Conservation (phyloP, 1,140 invertebrate genomes). For the Sesamia nonagrioides region DNA sequence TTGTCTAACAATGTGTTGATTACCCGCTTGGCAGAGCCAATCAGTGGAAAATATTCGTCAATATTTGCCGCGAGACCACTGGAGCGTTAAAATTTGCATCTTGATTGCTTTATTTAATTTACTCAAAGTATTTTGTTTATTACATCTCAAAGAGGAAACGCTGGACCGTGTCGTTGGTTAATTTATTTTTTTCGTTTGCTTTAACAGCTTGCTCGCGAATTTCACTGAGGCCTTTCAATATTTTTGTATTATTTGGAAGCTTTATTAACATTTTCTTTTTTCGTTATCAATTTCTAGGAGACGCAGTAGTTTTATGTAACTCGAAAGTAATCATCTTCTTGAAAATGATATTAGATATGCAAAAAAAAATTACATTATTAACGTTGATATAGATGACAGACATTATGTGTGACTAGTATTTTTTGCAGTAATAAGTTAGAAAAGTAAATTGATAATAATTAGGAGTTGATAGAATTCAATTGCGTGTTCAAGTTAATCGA, state of each 20-base stretch:
- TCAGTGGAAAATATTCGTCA: slow-evolving; percentile 62
- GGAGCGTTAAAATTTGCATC: slow-evolving; percentile 63
- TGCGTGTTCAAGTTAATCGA: background rate
- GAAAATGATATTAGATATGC: too few relatives aligned
- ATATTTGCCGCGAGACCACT: slow-evolving; percentile 56
- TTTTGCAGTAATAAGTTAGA: slow-evolving; percentile 27
- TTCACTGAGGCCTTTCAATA: slow-evolving; percentile 51
- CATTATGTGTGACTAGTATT: slow-evolving; percentile 8
- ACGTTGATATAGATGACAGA: slow-evolving; percentile 4
- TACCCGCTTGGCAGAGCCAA: slow-evolving; percentile 63
- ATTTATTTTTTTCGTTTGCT: slow-evolving; percentile 55
- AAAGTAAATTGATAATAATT: slow-evolving; percentile 14
- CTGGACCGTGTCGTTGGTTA: slow-evolving; percentile 45
- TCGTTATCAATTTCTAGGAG: background rate
- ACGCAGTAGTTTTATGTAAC: background rate
- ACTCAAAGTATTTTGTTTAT: slow-evolving; percentile 57
- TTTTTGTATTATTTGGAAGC: slow-evolving; percentile 28
- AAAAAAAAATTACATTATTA: slow-evolving; percentile 8
- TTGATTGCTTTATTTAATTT: slow-evolving; percentile 78
- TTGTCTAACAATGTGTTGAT: slow-evolving; percentile 65
- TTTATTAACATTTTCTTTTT: slow-evolving; percentile 21
- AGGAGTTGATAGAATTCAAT: background rate
- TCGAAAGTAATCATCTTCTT: slow-evolving; percentile 4
- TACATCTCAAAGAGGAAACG: slow-evolving; percentile 56
- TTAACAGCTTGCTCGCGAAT: slow-evolving; percentile 45